These are phyloP conservation scores for Cephus sareptanus DNA, from an alignment of 2,888 invertebrate species.

Conservation along the genomic window DNA sequence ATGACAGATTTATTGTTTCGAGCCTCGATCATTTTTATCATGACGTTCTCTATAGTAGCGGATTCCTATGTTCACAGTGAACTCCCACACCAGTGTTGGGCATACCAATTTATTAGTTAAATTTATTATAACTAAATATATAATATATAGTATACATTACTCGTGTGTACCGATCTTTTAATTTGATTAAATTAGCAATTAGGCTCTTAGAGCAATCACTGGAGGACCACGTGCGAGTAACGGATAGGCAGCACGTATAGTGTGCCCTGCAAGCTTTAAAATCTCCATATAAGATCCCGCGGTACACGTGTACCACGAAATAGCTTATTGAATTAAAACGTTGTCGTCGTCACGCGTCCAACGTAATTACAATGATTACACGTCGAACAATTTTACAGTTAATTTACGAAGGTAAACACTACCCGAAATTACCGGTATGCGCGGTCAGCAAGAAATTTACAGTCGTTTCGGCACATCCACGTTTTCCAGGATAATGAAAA, in stretches of 20 bases:
- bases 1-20: slow-evolving; percentile 4
- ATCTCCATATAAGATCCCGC: not conserved
- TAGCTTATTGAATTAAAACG: not conserved
- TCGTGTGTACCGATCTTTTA: no score
- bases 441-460: not conserved
- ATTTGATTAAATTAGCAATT: no score
- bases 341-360: not conserved
- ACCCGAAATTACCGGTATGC: not conserved
- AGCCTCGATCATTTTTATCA: not conserved
- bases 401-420: not conserved
- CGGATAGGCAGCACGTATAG: not conserved
- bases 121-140: no score
- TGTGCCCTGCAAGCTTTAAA: not conserved
- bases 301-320: not conserved
- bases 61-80: not conserved
- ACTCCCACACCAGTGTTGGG: not conserved
- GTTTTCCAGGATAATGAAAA: not conserved
- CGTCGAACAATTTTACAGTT: not conserved
- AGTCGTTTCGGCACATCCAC: not conserved
- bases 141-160: no score
- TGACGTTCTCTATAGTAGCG: not conserved
- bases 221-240: not conserved
- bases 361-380: not conserved
- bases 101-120: not conserved
- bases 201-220: not conserved